Conservation (phyloP, 2,797 vertebrate genomes). For the Sebastes umbrosus region DNA sequence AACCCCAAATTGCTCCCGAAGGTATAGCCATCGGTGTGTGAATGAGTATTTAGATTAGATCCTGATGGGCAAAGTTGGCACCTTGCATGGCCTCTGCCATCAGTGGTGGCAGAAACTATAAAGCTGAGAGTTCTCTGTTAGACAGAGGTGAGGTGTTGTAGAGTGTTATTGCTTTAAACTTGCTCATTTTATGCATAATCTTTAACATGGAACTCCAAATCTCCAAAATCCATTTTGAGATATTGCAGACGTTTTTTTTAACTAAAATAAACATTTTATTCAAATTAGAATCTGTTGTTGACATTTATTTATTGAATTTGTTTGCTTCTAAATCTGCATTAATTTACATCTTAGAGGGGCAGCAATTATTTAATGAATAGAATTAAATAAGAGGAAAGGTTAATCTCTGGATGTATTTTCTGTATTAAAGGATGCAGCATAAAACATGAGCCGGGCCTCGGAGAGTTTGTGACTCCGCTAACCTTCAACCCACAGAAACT, state of each 20-base stretch:
- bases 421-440: background rate
- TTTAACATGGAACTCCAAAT: background rate
- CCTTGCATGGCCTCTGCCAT: too few species aligned
- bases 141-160: too few species aligned
- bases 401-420: background rate
- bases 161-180: too few species aligned
- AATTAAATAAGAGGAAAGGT: background rate
- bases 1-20: too few species aligned
- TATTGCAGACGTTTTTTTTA: background rate
- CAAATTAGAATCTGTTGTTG: background rate
- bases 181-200: too few species aligned
- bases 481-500: background rate
- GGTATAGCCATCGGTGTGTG: too few species aligned
- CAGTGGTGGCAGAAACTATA: too few species aligned
- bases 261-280: background rate
- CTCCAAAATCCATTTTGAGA: too few species aligned
- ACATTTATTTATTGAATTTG: background rate
- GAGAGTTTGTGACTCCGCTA: background rate
- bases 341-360: background rate
- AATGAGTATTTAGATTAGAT: too few species aligned
- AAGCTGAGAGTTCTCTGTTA: too few species aligned
- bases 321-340: background rate
- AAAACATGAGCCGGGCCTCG: background rate
- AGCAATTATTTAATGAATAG: background rate
- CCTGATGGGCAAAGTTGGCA: too few species aligned